Conservation (phyloP, 2,113 vertebrate species). For the Lophius piscatorius region DNA sequence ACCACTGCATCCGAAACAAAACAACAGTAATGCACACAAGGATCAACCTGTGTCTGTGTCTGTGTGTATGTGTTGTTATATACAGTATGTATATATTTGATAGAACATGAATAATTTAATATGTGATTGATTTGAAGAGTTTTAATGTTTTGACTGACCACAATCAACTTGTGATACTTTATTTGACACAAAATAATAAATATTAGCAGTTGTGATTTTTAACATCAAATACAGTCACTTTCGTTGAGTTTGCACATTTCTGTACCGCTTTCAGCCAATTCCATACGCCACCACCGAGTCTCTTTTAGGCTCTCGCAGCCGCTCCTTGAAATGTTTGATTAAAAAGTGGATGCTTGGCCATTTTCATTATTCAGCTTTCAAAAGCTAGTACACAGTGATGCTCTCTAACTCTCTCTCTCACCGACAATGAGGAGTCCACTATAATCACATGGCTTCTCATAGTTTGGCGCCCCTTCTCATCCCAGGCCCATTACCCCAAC, state of each 20-base stretch:
- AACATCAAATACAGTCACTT: conserved; percentile 56
- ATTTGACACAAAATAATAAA: conserved; percentile 65
- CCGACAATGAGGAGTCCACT: conserved; percentile 4
- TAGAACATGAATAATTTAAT: neutral
- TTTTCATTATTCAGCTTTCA: conserved; percentile 17
- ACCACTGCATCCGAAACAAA: neutral
- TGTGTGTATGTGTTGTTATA: too few relatives aligned
- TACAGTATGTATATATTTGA: neutral
- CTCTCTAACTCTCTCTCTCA: conserved; percentile 1
- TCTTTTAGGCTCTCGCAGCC: neutral
- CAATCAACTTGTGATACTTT: conserved; percentile 30
- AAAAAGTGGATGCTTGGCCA: conserved; percentile 5
- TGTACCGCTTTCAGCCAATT: conserved; percentile 56
- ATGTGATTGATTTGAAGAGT: neutral
- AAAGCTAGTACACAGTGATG: neutral
- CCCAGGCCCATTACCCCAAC: conserved; percentile 4
- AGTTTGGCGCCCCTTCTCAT: conserved; percentile 21
- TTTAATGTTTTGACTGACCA: too few relatives aligned
- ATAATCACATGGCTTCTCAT: conserved; percentile 16
- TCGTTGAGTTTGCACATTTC: conserved; percentile 34
- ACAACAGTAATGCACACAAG: neutral
- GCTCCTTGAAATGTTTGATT: conserved; percentile 1
- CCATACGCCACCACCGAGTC: neutral
- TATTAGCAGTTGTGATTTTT: conserved; percentile 33
- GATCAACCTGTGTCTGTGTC: neutral